Evolutionary conservation across 2,888 invertebrate genomes (phyloP).

Genomic region (Koerneria pararmatus): DNA sequence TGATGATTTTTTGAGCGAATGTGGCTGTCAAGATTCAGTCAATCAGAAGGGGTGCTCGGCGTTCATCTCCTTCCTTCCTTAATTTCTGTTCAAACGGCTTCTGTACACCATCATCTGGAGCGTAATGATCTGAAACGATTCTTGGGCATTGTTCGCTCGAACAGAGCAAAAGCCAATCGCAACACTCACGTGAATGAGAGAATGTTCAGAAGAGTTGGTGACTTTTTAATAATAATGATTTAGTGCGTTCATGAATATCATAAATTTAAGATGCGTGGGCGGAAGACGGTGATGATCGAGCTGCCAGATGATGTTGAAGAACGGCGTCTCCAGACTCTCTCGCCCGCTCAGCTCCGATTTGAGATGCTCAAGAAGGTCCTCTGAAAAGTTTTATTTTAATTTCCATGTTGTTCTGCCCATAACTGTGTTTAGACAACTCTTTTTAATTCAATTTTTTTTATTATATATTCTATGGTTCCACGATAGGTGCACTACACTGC

Average conservation of each 20-base stretch:
- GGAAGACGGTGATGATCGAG: conserved; percentile 49
- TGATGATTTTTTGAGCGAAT: no score
- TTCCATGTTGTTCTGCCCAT: no score
- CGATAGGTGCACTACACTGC: no score
- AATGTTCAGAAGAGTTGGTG: conserved; percentile 45
- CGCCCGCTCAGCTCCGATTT: conserved; percentile 42
- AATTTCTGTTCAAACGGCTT: conserved; percentile 25
- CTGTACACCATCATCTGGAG: conserved; percentile 56
- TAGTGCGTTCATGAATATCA: not conserved
- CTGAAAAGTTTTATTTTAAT: no score
- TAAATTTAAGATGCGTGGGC: conserved; percentile 47
- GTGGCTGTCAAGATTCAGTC: no score
- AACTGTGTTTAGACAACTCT: not conserved
- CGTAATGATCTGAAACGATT: conserved; percentile 41
- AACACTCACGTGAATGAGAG: conserved; percentile 56
- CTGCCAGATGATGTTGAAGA: conserved; percentile 49
- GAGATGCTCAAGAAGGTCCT: conserved; percentile 48
- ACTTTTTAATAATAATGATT: not conserved
- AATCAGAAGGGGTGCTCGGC: no score
- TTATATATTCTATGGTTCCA: no score
- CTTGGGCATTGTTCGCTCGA: conserved; percentile 46
- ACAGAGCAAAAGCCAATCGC: conserved; percentile 50
- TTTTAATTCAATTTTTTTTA: not conserved
- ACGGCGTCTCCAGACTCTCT: conserved; percentile 34
- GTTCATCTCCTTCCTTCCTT: not conserved